Conservation (phyloP, 2,113 vertebrate species). For the Aythya baeri region DNA sequence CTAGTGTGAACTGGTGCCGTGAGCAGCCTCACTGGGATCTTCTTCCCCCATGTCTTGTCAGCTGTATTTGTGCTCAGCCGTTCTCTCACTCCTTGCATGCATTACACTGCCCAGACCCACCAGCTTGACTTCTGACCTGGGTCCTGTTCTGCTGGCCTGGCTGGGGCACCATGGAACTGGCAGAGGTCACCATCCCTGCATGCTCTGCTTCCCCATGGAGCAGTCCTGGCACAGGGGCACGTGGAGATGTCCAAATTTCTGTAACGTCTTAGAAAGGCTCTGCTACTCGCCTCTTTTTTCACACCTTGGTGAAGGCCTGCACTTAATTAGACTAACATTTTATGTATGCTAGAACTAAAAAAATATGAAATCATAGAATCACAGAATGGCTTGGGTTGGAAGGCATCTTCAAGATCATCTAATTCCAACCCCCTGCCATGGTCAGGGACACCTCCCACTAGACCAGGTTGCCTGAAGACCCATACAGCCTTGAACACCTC, state of each 20-base stretch:
- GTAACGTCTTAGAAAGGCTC: not conserved
- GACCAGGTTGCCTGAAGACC: not conserved
- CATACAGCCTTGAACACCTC: not conserved
- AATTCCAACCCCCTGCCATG: not conserved
- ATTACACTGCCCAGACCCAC: too few species aligned
- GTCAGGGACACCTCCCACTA: not conserved
- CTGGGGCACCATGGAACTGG: not conserved
- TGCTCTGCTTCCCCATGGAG: not conserved
- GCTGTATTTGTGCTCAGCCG: not conserved
- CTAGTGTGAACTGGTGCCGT: fast-evolving
- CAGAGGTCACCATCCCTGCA: not conserved
- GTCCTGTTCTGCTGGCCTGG: not conserved
- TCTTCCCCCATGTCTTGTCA: not conserved
- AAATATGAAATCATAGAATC: too few species aligned
- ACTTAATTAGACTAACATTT: not conserved
- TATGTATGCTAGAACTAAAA: not conserved
- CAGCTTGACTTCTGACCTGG: too few species aligned
- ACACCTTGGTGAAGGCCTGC: not conserved
- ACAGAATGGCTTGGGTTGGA: too few species aligned
- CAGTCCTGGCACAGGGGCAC: not conserved
- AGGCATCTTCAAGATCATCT: too few species aligned
- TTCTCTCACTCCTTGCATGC: not conserved
- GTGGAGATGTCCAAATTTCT: not conserved
- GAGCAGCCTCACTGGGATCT: not conserved
- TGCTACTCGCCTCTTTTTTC: not conserved